Evolutionary conservation across 92 coral and sea anemone species (phyloP).

Genomic region (Desmophyllum pertusum): DNA sequence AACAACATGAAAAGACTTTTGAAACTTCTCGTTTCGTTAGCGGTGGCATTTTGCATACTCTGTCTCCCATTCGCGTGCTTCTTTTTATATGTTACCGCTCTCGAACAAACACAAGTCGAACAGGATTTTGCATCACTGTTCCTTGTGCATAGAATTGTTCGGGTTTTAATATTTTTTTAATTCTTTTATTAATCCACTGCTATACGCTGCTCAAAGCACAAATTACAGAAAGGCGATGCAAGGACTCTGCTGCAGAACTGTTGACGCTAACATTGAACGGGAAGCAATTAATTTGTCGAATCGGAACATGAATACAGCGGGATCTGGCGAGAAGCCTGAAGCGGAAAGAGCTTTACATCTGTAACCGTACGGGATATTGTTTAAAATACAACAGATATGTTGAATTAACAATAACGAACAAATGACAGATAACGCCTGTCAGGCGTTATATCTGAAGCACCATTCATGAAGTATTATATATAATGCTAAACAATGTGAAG

Average conservation of each 20-base stretch:
- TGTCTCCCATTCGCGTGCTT: conserved; percentile 57
- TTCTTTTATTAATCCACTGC: conserved; percentile 44
- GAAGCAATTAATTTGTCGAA: not conserved
- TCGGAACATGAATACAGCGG: not conserved
- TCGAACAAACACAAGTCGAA: not conserved
- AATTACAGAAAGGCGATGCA: conserved; percentile 39
- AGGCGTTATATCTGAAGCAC: not conserved
- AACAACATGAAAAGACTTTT: conserved; percentile 39
- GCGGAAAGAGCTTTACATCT: not conserved
- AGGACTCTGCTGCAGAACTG: not conserved
- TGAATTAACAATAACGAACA: not conserved
- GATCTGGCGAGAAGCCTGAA: not conserved
- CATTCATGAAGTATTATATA: too few species aligned
- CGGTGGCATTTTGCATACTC: conserved; percentile 32
- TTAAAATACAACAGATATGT: not conserved
- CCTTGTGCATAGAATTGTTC: conserved; percentile 35
- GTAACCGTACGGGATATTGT: not conserved
- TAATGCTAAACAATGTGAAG: not conserved
- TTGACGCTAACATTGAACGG: not conserved
- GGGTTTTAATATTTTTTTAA: conserved; percentile 47
- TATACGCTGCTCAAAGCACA: conserved; percentile 56
- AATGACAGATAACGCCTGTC: not conserved
- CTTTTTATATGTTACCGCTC: conserved; percentile 23
- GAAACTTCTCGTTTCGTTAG: conserved; percentile 46
- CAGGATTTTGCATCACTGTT: not conserved